Percentiles rank a stretch among this genome's conserved stretches.
These are phyloP conservation scores for Bombus pyrosoma DNA, from an alignment of 1,140 invertebrate genomes.

Conservation along the genomic window DNA sequence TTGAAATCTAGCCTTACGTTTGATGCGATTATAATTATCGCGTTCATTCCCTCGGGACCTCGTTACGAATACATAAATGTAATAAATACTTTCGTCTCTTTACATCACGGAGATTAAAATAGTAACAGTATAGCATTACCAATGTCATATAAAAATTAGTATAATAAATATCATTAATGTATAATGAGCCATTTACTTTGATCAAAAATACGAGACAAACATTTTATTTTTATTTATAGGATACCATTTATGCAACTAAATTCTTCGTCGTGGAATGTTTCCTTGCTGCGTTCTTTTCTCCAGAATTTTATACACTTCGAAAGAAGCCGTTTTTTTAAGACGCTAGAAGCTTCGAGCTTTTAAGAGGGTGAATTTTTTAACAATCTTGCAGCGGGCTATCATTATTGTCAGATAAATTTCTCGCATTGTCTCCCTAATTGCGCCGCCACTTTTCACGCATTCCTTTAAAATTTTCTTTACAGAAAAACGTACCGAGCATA, in stretches of 20 bases:
- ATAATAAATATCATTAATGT: not conserved
- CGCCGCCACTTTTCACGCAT: not conserved
- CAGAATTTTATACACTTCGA: not conserved
- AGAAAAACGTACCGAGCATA: not conserved
- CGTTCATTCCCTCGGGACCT: not conserved
- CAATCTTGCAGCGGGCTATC: not conserved
- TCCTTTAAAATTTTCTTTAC: not conserved
- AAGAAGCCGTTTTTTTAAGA: not conserved
- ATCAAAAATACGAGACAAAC: too few species aligned
- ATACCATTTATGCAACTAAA: not conserved
- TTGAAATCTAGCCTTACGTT: constrained; percentile 40
- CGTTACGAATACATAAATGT: not conserved
- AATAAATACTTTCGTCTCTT: constrained; percentile 1
- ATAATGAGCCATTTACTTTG: too few species aligned
- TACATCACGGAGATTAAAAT: not conserved
- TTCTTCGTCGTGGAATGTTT: too few species aligned
- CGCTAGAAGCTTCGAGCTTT: not conserved
- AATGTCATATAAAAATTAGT: not conserved
- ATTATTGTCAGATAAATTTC: not conserved
- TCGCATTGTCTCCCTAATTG: constrained; percentile 19
- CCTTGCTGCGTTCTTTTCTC: not conserved
- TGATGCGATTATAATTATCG: constrained; percentile 18
- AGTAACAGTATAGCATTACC: not conserved
- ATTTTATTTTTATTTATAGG: not conserved
- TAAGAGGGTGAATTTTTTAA: not conserved